Evolutionary conservation across 2,113 vertebrate genomes (phyloP).

Genomic region (Barnardius zonarius): DNA sequence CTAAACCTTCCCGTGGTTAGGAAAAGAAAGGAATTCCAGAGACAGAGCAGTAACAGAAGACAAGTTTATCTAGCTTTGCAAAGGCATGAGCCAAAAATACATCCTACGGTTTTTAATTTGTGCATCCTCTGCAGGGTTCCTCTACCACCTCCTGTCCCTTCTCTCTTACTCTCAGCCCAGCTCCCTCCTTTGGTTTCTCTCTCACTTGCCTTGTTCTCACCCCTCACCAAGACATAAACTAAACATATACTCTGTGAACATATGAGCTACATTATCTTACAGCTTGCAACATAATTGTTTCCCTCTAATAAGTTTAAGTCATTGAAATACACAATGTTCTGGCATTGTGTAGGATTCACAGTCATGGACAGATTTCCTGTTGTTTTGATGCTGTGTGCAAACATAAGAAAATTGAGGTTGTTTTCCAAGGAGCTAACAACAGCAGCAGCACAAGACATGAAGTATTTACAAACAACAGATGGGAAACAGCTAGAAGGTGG

Average conservation of each 20-base stretch:
- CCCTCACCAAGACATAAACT: background rate
- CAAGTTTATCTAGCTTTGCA: background rate
- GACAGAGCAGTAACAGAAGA: background rate
- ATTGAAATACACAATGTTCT: background rate
- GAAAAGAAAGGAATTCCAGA: background rate
- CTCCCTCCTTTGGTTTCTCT: background rate
- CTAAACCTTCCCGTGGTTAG: background rate
- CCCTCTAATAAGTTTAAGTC: background rate
- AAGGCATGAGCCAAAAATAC: background rate
- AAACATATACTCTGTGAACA: background rate
- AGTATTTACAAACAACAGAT: conserved; percentile 59
- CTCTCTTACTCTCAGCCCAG: background rate
- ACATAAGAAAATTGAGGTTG: conserved; percentile 10
- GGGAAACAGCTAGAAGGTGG: conserved; percentile 23
- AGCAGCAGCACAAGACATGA: conserved; percentile 22
- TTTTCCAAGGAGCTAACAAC: conserved; percentile 7
- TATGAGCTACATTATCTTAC: background rate
- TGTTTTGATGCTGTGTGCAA: conserved; percentile 11
- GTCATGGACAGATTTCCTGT: background rate
- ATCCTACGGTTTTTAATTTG: background rate
- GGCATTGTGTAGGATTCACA: background rate
- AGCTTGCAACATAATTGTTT: background rate
- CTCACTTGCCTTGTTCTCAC: background rate
- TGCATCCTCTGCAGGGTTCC: background rate
- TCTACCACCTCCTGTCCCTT: background rate